Evolutionary conservation across 2,113 vertebrate genomes (phyloP), one percentile per base, ranked within the genome.

Genomic region (Anser brachyrhynchus): DNA sequence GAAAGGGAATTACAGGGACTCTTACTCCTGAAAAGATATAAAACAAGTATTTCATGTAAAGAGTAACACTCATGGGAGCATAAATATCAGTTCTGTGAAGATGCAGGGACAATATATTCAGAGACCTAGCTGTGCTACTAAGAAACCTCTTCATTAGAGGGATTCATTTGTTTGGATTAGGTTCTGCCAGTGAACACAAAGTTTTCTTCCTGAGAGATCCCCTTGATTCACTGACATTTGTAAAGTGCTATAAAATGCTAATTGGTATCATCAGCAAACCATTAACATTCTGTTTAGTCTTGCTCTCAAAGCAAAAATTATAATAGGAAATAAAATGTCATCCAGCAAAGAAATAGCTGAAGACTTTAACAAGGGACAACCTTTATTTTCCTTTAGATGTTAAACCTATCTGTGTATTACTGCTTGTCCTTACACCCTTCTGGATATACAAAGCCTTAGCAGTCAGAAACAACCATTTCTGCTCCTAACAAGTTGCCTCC

Each of bases 141-240:
- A 78, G 86, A 93, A 92, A 92, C 41, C 80, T 93, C 92, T 87
- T 93, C 80, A 82, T 94, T 92, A 94, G 85, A 84, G 51, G 74
- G 44, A 91, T 79, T 92, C 54, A 44, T 73, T 96, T 96, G 80
- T 91, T 97, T 94, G 89, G 70, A 93, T 96, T 84, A 89, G 66
- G 70, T 46, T 75, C 61, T 62, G 73, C 65, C 62, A 61, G 22
- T 70, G 67, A 95, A 87, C 77, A 73, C 25, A 55, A 79, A 90
- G 77, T 78, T 93, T 73, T 93, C 75, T 92, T 92, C 89, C 70
- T 79, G 51, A 94, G 77, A 96, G 86, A 86, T 59, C 77, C 70
- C n/a, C 59, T 82, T 91, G 86, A 41, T 73, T 81, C 89, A 39
- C 71, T 96, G 96, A 94, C 89, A 97, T 96, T 95, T 95, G 67